These are phyloP conservation scores for Eurystomus glaucurus DNA, from an alignment of 2,797 vertebrate genomes.

Conservation along the genomic window DNA sequence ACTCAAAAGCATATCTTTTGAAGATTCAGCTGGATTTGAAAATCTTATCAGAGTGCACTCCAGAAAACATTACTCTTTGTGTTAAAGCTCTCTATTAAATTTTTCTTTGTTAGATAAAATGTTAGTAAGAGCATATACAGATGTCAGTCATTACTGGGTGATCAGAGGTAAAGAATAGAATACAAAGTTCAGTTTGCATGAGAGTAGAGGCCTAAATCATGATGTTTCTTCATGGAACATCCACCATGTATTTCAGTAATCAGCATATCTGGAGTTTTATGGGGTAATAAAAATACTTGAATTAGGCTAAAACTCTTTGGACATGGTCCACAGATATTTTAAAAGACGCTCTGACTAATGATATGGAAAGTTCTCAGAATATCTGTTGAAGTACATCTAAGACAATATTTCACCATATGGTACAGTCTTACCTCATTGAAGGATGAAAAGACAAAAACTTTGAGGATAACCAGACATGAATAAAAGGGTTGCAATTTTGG, in stretches of 20 bases:
- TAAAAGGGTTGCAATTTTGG: background rate
- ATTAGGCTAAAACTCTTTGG: background rate
- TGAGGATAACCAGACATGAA: background rate
- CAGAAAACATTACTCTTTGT: background rate
- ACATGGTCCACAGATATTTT: background rate
- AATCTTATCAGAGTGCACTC: background rate
- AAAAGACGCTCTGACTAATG: background rate
- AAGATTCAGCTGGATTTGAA: background rate
- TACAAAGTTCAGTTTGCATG: background rate
- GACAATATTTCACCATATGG: background rate
- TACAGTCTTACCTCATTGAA: background rate
- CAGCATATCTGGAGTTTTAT: background rate
- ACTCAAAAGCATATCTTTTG: background rate
- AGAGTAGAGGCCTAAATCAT: background rate
- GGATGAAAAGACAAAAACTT: background rate
- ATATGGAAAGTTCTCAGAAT: background rate
- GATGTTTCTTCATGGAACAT: background rate
- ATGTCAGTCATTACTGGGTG: background rate
- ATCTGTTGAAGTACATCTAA: background rate
- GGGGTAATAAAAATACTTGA: constrained; percentile 1
- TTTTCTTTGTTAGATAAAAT: background rate
- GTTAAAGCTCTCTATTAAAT: background rate
- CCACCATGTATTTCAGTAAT: background rate
- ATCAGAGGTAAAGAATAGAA: constrained; percentile 6
- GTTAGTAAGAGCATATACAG: background rate